Conservation (phyloP, 2,113 vertebrate genomes). For the Crotalus viridis region DNA sequence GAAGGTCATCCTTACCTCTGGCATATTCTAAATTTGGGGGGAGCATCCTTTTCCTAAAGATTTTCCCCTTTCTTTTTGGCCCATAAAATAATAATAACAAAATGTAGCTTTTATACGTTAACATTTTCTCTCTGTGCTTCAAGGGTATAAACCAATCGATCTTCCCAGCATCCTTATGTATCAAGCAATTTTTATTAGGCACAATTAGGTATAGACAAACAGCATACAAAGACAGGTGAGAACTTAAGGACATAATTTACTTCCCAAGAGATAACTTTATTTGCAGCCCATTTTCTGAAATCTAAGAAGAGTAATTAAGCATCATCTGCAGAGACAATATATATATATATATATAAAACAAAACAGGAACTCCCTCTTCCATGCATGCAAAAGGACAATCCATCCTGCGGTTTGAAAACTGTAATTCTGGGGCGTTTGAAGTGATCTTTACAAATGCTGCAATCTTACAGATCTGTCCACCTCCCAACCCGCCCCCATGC, state of each 20-base stretch:
- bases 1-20: constrained; percentile 37
- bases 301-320: constrained; percentile 7
- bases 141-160: constrained; percentile 50
- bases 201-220: constrained; percentile 33
- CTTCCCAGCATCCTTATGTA: constrained; percentile 23
- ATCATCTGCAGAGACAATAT: background rate
- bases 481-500: background rate
- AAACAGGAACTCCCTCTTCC: background rate
- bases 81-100: constrained; percentile 48
- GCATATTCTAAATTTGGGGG: constrained; percentile 17
- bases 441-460: background rate
- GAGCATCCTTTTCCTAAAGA: constrained; percentile 1
- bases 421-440: background rate
- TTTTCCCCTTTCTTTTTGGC: constrained; percentile 3
- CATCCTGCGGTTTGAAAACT: background rate
- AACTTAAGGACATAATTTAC: background rate
- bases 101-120: constrained; percentile 37
- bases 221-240: constrained; percentile 2
- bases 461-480: background rate
- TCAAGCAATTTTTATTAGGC: constrained; percentile 23
- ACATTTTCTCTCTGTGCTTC: constrained; percentile 18
- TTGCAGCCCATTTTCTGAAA: constrained; percentile 3
- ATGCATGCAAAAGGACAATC: background rate
- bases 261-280: background rate
- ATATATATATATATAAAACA: background rate